Conservation (phyloP, 1,140 invertebrate genomes). For the Patella vulgata region DNA sequence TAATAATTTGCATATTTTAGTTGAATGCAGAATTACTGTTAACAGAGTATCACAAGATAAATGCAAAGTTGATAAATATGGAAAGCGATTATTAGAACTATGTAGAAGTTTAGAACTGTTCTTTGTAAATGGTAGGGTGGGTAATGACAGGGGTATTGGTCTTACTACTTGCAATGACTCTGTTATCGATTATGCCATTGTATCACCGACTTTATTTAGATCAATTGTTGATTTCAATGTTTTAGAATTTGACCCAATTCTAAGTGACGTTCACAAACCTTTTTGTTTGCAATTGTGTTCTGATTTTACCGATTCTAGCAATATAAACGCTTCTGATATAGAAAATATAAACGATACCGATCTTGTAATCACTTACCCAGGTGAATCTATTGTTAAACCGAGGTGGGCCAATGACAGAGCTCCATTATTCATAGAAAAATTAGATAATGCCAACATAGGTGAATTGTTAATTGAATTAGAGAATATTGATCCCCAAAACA, state of each 20-base stretch:
- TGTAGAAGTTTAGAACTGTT: slow-evolving; percentile 7
- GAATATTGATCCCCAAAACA: no score
- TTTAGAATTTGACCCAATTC: slow-evolving; percentile 1
- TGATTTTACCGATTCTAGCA: neutral
- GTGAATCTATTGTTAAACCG: slow-evolving; percentile 5
- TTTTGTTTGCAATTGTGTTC: slow-evolving; percentile 7
- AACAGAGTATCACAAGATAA: no score
- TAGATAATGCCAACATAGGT: no score
- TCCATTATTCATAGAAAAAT: no score
- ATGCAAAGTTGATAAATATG: no score
- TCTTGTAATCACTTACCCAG: slow-evolving; percentile 1
- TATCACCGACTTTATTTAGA: slow-evolving; percentile 3
- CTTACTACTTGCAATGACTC: no score
- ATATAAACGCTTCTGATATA: neutral
- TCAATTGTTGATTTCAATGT: slow-evolving; percentile 10
- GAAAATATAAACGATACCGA: neutral
- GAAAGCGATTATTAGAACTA: slow-evolving; percentile 3
- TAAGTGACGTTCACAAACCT: slow-evolving; percentile 11
- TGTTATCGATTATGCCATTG: slow-evolving; percentile 12
- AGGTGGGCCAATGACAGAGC: neutral
- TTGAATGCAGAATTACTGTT: no score
- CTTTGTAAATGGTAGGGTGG: slow-evolving; percentile 1
- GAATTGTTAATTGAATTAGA: no score
- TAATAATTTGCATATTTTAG: neutral
- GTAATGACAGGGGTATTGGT: neutral